Base-by-base conservation (phyloP, 2,113 vertebrate genomes). In the Cebidichthys violaceus region DNA sequence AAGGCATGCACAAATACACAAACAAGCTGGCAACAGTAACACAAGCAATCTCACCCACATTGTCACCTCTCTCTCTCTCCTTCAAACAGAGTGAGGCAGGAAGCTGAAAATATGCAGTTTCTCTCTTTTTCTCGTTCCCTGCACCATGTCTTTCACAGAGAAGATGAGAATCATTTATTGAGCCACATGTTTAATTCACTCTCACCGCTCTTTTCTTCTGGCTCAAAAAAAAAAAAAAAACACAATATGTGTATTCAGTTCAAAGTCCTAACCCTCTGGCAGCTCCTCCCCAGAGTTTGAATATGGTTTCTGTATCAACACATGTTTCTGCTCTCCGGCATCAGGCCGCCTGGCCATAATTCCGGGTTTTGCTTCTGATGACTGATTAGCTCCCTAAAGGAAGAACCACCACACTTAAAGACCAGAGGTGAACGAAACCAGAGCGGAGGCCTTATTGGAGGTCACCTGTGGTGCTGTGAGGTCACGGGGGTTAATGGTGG, bases 381-480 rank as follows among this genome's bases (percentile, higher is more conserved):
- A 86, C 45, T 81, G 66, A 85, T 77, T 73, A 67, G 31, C 45
- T 84, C 80, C 81, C 72, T 0, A 9, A 54, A 74, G 54, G 35
- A 67, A 60, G 61, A 75, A 67, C 50, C 75, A n/a, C 66, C 73
- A 45, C 57, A 8, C 75, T 60, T 7, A 22, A 22, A n/a, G 69
- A 81, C 66, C 82, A 86, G 67, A 81, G 83, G 81, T 87, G 80
- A 75, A n/a, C 15, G 78, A 86, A 88, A 79, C 65, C 70, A 62
- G 73, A 80, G 82, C 73, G 41, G 50, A 10, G 45, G 55, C 81
- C 79, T 64, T 24, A 77, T 3, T 45, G 17, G 60, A 83, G 87
- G 81, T 90, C 86, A 91, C 86, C 81, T 89, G 89, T 47, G 54
- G 47, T 60, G 77, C 83, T 37, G 52, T 2, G 29, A 61, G 86